Conservation (phyloP, 2,113 vertebrate genomes). For the Ptychochromis oligacanthus region DNA sequence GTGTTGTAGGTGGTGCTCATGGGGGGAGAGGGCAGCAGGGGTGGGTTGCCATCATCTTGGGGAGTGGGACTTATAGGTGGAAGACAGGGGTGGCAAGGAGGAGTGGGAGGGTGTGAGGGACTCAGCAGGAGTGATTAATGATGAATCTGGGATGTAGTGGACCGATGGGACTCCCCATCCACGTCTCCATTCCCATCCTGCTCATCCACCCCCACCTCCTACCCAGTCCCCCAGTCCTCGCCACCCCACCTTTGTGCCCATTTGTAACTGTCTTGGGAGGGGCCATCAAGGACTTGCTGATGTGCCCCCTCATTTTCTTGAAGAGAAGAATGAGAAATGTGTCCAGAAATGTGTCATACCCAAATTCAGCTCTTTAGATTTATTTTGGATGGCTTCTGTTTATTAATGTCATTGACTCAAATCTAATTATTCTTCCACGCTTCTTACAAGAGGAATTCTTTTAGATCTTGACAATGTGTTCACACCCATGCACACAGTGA, state of each 20-base stretch:
- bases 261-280: constrained; percentile 77
- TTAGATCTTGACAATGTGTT: constrained; percentile 38
- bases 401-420: constrained; percentile 49
- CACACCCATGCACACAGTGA: constrained; percentile 1
- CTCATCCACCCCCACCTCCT: constrained; percentile 34
- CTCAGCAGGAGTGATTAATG: constrained; percentile 79
- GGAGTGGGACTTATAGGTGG: constrained; percentile 66
- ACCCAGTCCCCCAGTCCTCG: constrained; percentile 46
- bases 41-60: constrained; percentile 66
- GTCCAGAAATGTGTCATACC: constrained; percentile 53
- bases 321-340: constrained; percentile 43
- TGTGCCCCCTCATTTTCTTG: constrained; percentile 47
- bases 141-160: constrained; percentile 66
- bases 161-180: constrained; percentile 61
- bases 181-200: constrained; percentile 43
- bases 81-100: constrained; percentile 51
- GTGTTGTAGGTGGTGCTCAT: constrained; percentile 43
- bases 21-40: constrained; percentile 3
- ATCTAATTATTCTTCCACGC: constrained; percentile 39
- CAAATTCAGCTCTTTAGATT: constrained; percentile 31
- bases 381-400: constrained; percentile 33
- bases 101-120: constrained; percentile 56
- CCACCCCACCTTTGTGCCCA: constrained; percentile 68
- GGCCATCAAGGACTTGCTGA: constrained; percentile 47
- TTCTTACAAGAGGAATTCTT: constrained; percentile 40